Conservation (phyloP, 2,888 invertebrate species). For the Pedicia rivosa region DNA sequence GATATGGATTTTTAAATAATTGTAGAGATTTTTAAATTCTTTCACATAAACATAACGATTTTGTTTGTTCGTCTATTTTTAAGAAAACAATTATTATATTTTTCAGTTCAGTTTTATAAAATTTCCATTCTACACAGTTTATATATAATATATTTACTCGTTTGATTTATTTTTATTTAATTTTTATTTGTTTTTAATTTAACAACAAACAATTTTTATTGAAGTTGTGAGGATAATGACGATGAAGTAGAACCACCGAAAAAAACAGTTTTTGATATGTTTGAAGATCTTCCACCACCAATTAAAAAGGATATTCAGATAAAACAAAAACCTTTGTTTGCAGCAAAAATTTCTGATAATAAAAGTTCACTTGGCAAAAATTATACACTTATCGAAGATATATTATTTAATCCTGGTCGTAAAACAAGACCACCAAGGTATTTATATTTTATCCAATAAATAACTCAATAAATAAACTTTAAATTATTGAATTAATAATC, state of each 20-base stretch:
- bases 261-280: no score
- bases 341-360: not conserved
- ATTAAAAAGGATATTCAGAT: not conserved
- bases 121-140: no score
- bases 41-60: no score
- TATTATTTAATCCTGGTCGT: constrained; percentile 66
- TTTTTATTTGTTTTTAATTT: no score
- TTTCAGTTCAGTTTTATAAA: no score
- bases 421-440: constrained; percentile 46
- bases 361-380: constrained; percentile 15
- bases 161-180: no score
- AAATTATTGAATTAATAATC: not conserved
- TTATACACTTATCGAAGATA: constrained; percentile 60
- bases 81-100: no score
- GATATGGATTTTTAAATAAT: not conserved
- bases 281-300: no score
- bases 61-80: no score
- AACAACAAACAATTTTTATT: no score
- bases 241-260: constrained; percentile 2
- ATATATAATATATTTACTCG: no score
- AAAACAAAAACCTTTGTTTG: not conserved
- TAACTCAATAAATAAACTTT: not conserved
- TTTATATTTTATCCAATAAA: not conserved
- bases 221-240: not conserved
- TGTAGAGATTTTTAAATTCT: not conserved